Percentiles rank a stretch among this genome's conserved stretches.
Conservation (phyloP, 2,888 invertebrate genomes). For the Caenorhabditis zanzibari region DNA sequence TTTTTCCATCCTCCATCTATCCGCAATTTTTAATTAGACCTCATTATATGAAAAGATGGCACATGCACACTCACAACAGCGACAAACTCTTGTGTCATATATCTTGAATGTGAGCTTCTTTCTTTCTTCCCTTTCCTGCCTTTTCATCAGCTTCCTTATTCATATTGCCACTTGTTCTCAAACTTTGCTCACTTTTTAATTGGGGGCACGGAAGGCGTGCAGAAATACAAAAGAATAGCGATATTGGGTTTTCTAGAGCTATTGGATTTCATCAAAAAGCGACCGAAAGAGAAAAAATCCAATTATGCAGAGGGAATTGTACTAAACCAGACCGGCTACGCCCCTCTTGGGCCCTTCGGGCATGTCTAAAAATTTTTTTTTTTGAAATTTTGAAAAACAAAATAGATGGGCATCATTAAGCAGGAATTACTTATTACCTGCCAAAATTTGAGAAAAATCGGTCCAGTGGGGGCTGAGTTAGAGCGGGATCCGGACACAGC, state of each 20-base stretch:
- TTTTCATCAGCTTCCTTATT: conserved; percentile 9
- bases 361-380: too few species aligned
- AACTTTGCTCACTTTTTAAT: conserved; percentile 9
- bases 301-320: background rate
- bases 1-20: background rate
- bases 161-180: conserved; percentile 5
- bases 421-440: too few species aligned
- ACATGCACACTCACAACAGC: background rate
- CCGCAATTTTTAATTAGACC: conserved; percentile 36
- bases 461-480: too few species aligned
- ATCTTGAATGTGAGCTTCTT: conserved; percentile 13
- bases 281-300: background rate
- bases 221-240: conserved; percentile 1
- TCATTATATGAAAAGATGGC: conserved; percentile 16
- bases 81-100: conserved; percentile 5
- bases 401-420: too few species aligned
- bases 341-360: too few species aligned
- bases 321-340: conserved; percentile 24
- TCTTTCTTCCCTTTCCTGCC: background rate
- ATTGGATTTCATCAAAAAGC: conserved; percentile 5
- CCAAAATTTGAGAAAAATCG: too few species aligned
- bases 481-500: too few species aligned
- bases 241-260: background rate
- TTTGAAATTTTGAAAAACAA: too few species aligned
- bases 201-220: conserved; percentile 3